phyloP scores from a whole-genome alignment of 2,113 vertebrate species.

The Gadus macrocephalus region DNA sequence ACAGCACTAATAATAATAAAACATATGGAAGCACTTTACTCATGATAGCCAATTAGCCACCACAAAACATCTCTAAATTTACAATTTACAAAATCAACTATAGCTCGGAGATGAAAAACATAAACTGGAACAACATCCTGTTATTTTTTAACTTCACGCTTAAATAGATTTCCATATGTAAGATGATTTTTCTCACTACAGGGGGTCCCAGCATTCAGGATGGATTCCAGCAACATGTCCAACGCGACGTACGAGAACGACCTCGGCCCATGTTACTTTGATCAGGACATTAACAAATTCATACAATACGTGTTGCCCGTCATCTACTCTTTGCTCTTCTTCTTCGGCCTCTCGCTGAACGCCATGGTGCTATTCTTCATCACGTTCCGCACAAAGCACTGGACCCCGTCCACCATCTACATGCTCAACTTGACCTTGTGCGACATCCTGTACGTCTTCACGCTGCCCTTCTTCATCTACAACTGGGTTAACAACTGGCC shows the following conservation, averaged over 20 bases:
- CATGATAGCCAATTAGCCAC: no score
- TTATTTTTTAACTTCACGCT: no score
- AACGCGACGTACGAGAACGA: conserved; percentile 25
- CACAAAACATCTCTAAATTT: no score
- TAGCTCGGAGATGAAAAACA: no score
- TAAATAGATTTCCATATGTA: no score
- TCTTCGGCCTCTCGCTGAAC: conserved; percentile 85
- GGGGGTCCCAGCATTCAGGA: conserved; percentile 19
- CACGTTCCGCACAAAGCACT: conserved; percentile 84
- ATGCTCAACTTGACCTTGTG: conserved; percentile 94
- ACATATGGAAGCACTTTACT: no score
- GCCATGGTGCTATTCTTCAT: conserved; percentile 80
- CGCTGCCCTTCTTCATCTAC: conserved; percentile 89
- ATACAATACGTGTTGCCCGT: conserved; percentile 75
- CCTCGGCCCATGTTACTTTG: conserved; percentile 74
- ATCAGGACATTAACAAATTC: no score
- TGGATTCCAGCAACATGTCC: conserved; percentile 36
- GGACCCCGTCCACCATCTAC: conserved; percentile 91
- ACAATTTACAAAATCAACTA: no score
- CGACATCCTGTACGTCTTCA: conserved; percentile 85
- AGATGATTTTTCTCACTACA: not conserved
- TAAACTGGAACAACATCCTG: no score
- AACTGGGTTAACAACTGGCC: conserved; percentile 94
- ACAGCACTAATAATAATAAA: no score
- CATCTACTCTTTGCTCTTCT: conserved; percentile 85